A percentile compares a stretch with the other conserved stretches of the same genome.
Evolutionary conservation across 1,140 invertebrate species (phyloP).

Genomic region (Delia radicum): DNA sequence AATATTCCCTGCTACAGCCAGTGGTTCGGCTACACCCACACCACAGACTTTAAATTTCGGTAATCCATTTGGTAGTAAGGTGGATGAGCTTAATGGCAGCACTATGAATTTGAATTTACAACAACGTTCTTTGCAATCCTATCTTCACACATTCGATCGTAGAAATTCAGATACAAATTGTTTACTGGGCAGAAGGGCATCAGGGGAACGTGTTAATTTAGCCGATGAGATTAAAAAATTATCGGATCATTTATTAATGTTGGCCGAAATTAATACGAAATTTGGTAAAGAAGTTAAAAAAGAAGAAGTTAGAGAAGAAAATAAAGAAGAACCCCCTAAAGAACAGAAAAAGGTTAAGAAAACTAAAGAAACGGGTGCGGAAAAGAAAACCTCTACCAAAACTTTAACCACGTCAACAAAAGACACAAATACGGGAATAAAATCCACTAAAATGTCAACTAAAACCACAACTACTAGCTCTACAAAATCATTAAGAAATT

Average conservation of each 20-base stretch:
- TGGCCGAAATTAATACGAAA: slow-evolving; percentile 68
- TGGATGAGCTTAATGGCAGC: slow-evolving; percentile 48
- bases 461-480: slow-evolving; percentile 30
- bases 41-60: slow-evolving; percentile 19
- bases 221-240: slow-evolving; percentile 80
- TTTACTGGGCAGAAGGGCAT: slow-evolving; percentile 54
- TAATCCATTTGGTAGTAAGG: slow-evolving; percentile 46
- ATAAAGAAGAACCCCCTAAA: too few relatives aligned
- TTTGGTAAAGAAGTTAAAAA: slow-evolving; percentile 56
- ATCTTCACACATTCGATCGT: slow-evolving; percentile 63
- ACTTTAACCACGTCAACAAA: slow-evolving; percentile 29
- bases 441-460: neutral
- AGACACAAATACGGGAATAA: slow-evolving; percentile 29
- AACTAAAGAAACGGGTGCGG: neutral
- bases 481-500: neutral
- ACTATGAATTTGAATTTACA: slow-evolving; percentile 37
- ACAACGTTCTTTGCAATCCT: slow-evolving; percentile 53
- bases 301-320: neutral
- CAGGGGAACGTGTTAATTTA: slow-evolving; percentile 63
- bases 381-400: slow-evolving; percentile 15
- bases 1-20: slow-evolving; percentile 34
- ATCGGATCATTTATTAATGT: slow-evolving; percentile 71
- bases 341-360: neutral
- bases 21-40: slow-evolving; percentile 23
- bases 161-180: slow-evolving; percentile 74